Evolutionary conservation across 2,113 vertebrate genomes (phyloP), one percentile per base, ranked within the genome.

Genomic region (Pagrus major): DNA sequence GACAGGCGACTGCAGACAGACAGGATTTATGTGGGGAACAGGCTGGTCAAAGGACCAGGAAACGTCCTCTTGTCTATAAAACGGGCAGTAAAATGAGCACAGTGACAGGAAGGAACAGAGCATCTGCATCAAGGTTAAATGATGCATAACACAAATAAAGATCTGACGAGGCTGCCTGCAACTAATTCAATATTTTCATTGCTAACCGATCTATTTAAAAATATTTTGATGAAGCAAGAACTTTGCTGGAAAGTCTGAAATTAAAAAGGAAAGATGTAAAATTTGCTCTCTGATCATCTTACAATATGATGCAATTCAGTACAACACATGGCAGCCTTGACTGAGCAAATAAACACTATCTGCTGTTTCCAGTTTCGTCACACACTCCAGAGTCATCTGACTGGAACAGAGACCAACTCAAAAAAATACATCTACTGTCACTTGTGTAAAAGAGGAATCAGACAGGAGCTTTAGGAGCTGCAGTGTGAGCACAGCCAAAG

Each of bases 61-160:
- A 31, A 68, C n/a, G 14, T 79, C 68, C 33, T 72, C 33, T 4
- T 9, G 39, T 5, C 31, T 18, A 33, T 37, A 37, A 76, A 80
- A 49, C 1, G 2, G n/a, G 39, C 41, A 20, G 44, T 60, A 49
- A 71, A 74, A 64, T 4, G 3, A 10, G 25, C 33, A 54, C 11
- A 1, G 56, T 4, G 33, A 51, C n/a, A 35, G 23, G 23, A 27
- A 55, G 41, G 39, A 37, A 31, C 39, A 11, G 6, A 64, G 52
- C 18, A 16, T 37, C 56, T 21, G 5, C 6, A 27, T 52, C 39
- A 83, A 85, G 58, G 83, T 80, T 31, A 77, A 76, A 49, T 29
- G 56, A 82, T 46, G 51, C 49, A 31, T 5, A 42, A 25, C 59
- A 51, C 64, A 39, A 27, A 47, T 29, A 60, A 5, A 41, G 7